phyloP scores from a whole-genome alignment of 2,888 invertebrate species.

The Nemotelus nigrinus region DNA sequence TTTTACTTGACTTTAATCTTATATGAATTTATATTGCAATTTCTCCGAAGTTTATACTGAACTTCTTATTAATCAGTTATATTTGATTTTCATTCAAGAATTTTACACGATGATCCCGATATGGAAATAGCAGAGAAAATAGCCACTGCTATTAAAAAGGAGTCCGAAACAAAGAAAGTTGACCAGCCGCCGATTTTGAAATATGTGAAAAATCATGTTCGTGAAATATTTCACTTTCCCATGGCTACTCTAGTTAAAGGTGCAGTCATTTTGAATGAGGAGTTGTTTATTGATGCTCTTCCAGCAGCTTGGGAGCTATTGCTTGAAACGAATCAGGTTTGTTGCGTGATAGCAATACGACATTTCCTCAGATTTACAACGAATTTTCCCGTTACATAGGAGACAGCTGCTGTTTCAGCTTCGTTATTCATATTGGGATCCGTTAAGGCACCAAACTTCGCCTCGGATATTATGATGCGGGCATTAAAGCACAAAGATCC shows the following conservation, averaged over 20 bases:
- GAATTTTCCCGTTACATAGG: slow-evolving; percentile 65
- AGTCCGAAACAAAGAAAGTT: slow-evolving; percentile 66
- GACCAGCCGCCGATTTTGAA: slow-evolving; percentile 78
- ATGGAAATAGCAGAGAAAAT: slow-evolving; percentile 62
- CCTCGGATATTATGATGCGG: slow-evolving; percentile 87
- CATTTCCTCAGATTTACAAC: not conserved
- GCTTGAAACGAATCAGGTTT: slow-evolving; percentile 79
- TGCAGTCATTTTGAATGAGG: slow-evolving; percentile 87
- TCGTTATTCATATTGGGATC: slow-evolving; percentile 92
- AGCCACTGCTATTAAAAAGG: slow-evolving; percentile 61
- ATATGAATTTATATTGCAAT: too few species aligned
- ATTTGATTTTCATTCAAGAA: slow-evolving; percentile 26
- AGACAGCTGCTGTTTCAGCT: slow-evolving; percentile 85
- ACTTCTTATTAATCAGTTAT: not conserved
- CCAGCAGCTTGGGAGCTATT: slow-evolving; percentile 96
- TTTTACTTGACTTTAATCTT: too few species aligned
- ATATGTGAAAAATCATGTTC: slow-evolving; percentile 82
- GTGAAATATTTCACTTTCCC: slow-evolving; percentile 90
- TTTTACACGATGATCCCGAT: slow-evolving; percentile 61
- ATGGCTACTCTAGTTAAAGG: slow-evolving; percentile 88
- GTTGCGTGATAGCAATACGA: not conserved
- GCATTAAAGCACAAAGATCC: slow-evolving; percentile 88
- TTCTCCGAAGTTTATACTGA: not conserved
- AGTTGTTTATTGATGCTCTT: slow-evolving; percentile 86
- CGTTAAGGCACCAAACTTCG: slow-evolving; percentile 89